Conservation (phyloP, 1,140 invertebrate species). For the Musca domestica region DNA sequence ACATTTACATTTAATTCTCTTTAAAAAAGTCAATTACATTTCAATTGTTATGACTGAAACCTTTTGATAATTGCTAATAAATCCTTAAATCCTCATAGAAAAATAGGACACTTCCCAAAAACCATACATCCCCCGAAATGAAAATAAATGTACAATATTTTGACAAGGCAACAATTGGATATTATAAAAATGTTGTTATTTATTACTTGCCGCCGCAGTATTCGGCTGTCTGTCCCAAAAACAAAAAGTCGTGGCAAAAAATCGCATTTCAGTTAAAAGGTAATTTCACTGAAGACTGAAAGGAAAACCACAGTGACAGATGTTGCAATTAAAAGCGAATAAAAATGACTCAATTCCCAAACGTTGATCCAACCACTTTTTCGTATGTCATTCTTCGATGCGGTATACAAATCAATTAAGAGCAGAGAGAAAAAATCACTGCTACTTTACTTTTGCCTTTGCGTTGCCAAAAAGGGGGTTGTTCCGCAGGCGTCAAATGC, state of each 20-base stretch:
- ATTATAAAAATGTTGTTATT: conserved; percentile 2
- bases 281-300: conserved; percentile 1
- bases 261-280: background rate
- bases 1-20: too few relatives aligned
- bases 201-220: background rate
- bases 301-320: conserved; percentile 51
- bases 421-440: conserved; percentile 1
- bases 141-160: conserved; percentile 5
- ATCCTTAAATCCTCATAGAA: too few relatives aligned
- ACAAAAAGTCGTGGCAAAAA: too few relatives aligned
- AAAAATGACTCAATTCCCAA: conserved; percentile 34
- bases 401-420: conserved; percentile 15
- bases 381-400: conserved; percentile 3
- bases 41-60: too few relatives aligned
- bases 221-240: too few relatives aligned
- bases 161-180: conserved; percentile 10
- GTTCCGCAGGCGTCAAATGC: too few relatives aligned
- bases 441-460: too few relatives aligned
- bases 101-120: too few relatives aligned
- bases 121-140: background rate
- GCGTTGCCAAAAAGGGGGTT: too few relatives aligned
- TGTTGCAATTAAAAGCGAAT: conserved; percentile 54
- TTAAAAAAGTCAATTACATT: too few relatives aligned
- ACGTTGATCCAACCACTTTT: background rate
- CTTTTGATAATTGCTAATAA: too few relatives aligned